Conservation (phyloP, 1,140 invertebrate species). For the Papilio glaucus region DNA sequence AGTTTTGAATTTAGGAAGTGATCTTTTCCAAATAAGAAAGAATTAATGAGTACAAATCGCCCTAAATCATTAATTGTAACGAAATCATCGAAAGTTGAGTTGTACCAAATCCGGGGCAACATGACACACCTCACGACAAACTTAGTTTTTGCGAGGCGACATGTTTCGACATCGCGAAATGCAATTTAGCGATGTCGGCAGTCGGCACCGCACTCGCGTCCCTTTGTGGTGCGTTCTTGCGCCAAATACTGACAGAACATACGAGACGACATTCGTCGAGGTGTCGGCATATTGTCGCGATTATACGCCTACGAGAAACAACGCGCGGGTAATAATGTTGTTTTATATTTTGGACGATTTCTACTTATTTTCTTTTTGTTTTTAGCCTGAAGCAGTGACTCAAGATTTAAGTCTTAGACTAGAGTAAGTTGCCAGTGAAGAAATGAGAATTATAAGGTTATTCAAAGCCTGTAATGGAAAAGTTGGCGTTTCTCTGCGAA, state of each 20-base stretch:
- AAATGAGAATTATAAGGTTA: no score
- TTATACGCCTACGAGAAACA: background rate
- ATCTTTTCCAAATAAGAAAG: background rate
- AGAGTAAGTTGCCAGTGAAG: no score
- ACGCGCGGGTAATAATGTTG: background rate
- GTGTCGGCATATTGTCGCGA: slow-evolving; percentile 14
- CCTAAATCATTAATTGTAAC: background rate
- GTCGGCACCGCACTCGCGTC: background rate
- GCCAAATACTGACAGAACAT: background rate
- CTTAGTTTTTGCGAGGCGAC: slow-evolving; percentile 12
- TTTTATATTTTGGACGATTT: background rate
- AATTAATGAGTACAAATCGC: background rate
- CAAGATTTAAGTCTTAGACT: no score
- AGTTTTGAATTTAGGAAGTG: no score
- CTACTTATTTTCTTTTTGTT: background rate
- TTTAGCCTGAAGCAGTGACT: no score
- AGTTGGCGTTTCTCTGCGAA: no score
- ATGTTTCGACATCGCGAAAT: slow-evolving; percentile 2
- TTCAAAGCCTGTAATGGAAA: no score
- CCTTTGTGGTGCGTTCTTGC: slow-evolving; percentile 18
- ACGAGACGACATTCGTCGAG: slow-evolving; percentile 1
- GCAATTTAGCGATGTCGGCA: slow-evolving; percentile 19
- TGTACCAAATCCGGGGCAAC: background rate
- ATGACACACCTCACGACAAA: slow-evolving; percentile 4
- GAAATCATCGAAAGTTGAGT: background rate